Percentiles rank a stretch among this genome's conserved stretches.
These are phyloP conservation scores for Dinothrombium tinctorium DNA, from an alignment of 1,140 invertebrate genomes.

Conservation along the genomic window DNA sequence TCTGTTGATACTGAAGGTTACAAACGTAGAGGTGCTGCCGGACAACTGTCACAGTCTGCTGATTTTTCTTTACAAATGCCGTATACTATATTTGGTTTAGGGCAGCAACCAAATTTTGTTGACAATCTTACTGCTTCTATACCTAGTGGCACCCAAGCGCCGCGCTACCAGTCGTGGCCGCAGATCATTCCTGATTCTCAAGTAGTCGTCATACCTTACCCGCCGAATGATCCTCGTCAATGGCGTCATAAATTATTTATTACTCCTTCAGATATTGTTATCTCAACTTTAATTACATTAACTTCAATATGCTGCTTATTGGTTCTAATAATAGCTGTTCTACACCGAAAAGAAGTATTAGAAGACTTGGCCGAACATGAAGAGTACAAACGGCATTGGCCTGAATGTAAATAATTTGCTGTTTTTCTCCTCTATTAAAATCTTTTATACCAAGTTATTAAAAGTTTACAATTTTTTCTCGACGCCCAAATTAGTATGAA, in stretches of 20 bases:
- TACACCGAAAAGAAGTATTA: constrained; percentile 74
- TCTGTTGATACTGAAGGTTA: constrained; percentile 60
- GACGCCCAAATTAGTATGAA: too few species aligned
- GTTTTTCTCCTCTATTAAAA: too few species aligned
- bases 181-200: constrained; percentile 95
- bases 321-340: constrained; percentile 49
- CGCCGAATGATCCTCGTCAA: constrained; percentile 40
- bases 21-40: constrained; percentile 41
- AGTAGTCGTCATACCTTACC: constrained; percentile 78
- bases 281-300: constrained; percentile 68
- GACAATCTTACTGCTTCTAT: constrained; percentile 66
- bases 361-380: constrained; percentile 15
- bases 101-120: constrained; percentile 88
- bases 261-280: constrained; percentile 76
- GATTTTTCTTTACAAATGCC: constrained; percentile 77
- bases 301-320: constrained; percentile 65
- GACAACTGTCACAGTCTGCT: constrained; percentile 74
- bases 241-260: constrained; percentile 89
- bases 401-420: constrained; percentile 43
- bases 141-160: constrained; percentile 19
- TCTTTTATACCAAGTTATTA: too few species aligned
- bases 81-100: constrained; percentile 82
- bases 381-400: constrained; percentile 14
- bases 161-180: constrained; percentile 32
- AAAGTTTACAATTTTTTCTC: too few species aligned